phyloP scores from a whole-genome alignment of 1,140 invertebrate genomes.

The Drosophila kanapiae region DNA sequence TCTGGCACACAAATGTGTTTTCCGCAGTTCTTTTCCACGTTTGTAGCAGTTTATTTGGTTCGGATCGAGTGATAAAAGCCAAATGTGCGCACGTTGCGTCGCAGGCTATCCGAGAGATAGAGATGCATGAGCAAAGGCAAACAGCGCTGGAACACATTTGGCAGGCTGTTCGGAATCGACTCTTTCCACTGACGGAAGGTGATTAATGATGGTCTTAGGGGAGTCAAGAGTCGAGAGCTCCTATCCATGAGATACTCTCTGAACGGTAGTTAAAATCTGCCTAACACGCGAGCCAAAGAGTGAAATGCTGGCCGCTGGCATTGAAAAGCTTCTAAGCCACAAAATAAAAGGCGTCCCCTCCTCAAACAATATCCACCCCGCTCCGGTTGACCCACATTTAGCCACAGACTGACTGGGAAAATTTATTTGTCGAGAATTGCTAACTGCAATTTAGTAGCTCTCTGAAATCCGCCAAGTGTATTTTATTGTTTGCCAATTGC shows the following conservation, averaged over 20 bases:
- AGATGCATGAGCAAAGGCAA: conserved; percentile 11
- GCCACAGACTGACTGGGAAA: conserved; percentile 17
- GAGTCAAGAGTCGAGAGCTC: background rate
- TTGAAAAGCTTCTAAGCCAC: conserved; percentile 41
- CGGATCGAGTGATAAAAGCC: conserved; percentile 62
- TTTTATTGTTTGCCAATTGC: conserved; percentile 78
- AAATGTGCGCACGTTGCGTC: conserved; percentile 51
- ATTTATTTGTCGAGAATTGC: conserved; percentile 70
- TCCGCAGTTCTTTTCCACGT: background rate
- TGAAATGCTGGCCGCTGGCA: conserved; percentile 46
- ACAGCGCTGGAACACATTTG: conserved; percentile 19
- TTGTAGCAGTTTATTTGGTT: conserved; percentile 15
- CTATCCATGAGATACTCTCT: conserved; percentile 15
- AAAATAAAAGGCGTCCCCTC: conserved; percentile 17
- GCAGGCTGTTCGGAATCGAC: conserved; percentile 22
- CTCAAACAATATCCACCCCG: background rate
- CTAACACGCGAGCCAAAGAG: conserved; percentile 32
- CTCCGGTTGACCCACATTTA: conserved; percentile 39
- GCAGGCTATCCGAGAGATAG: conserved; percentile 40
- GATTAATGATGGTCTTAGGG: conserved; percentile 45
- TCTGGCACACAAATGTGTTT: conserved; percentile 43
- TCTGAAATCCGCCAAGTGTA: conserved; percentile 50
- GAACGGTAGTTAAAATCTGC: conserved; percentile 46
- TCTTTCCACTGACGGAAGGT: conserved; percentile 53
- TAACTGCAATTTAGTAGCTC: conserved; percentile 68